A percentile compares a stretch with the other conserved stretches of the same genome.
Conservation (phyloP, 1,140 invertebrate genomes). For the Diploscapter pachys region DNA sequence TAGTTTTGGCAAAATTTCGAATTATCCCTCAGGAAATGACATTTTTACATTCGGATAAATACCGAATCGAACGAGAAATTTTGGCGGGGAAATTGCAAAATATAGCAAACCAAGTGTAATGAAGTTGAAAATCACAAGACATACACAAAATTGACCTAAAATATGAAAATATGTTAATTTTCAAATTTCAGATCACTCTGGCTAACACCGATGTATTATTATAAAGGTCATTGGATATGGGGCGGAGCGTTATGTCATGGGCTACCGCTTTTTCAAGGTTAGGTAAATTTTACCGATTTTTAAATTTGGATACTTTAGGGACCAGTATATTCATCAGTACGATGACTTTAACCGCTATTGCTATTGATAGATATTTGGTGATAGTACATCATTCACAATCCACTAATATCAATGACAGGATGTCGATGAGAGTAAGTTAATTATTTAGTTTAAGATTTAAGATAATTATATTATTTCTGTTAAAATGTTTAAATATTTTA, state of each 20-base stretch:
- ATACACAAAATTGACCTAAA: background rate
- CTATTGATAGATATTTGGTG: conserved; percentile 90
- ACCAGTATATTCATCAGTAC: conserved; percentile 93
- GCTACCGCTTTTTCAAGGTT: conserved; percentile 41
- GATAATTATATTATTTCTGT: too few relatives aligned
- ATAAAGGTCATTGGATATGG: conserved; percentile 55
- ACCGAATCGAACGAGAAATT: too few relatives aligned
- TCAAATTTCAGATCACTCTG: conserved; percentile 49
- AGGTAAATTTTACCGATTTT: background rate
- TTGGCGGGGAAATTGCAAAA: too few relatives aligned
- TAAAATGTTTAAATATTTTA: too few relatives aligned
- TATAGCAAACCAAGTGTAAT: too few relatives aligned
- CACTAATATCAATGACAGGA: conserved; percentile 70
- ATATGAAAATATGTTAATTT: background rate
- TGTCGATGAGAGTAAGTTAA: conserved; percentile 45
- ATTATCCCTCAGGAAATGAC: too few relatives aligned
- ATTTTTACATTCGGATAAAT: too few relatives aligned
- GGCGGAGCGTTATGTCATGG: conserved; percentile 53
- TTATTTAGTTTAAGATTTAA: background rate
- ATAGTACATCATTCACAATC: conserved; percentile 83
- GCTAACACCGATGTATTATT: conserved; percentile 54
- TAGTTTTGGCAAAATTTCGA: too few relatives aligned
- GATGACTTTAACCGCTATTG: conserved; percentile 89
- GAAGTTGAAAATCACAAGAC: too few relatives aligned
- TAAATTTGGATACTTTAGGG: conserved; percentile 61